A percentile compares a stretch with the other conserved stretches of the same genome.
Evolutionary conservation across 2,888 invertebrate genomes (phyloP).

Genomic region (Isotomurus palustris): DNA sequence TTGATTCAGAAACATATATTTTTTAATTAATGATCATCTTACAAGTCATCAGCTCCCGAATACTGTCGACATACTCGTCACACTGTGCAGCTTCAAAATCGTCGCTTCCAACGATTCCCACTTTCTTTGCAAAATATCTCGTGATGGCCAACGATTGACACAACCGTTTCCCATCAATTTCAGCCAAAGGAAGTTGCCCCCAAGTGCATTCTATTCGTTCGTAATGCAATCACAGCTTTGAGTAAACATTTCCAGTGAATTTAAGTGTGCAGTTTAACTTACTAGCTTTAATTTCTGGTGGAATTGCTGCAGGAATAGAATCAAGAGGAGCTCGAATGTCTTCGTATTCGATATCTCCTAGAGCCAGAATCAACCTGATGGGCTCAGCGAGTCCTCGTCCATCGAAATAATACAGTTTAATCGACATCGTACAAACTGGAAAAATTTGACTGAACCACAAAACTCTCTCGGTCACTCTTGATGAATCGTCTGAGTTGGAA

Average conservation of each 20-base stretch:
- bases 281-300: slow-evolving; percentile 25
- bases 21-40: neutral
- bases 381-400: slow-evolving; percentile 51
- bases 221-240: neutral
- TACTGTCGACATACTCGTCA: slow-evolving; percentile 18
- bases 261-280: slow-evolving; percentile 6
- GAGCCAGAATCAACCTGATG: slow-evolving; percentile 50
- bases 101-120: slow-evolving; percentile 27
- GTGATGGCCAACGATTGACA: slow-evolving; percentile 46
- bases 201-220: slow-evolving; percentile 17
- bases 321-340: slow-evolving; percentile 47
- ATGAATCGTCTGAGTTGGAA: too few species aligned
- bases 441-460: too few species aligned
- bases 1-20: neutral
- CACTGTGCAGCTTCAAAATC: slow-evolving; percentile 23
- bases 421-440: slow-evolving; percentile 21
- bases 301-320: slow-evolving; percentile 22
- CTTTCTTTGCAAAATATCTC: slow-evolving; percentile 46
- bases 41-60: slow-evolving; percentile 6
- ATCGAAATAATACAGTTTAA: slow-evolving; percentile 53
- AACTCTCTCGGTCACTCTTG: too few species aligned
- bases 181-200: slow-evolving; percentile 48
- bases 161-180: slow-evolving; percentile 45
- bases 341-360: slow-evolving; percentile 50
- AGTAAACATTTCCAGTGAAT: neutral